phyloP scores from a whole-genome alignment of 1,140 invertebrate genomes.

The Macrobrachium nipponense region DNA sequence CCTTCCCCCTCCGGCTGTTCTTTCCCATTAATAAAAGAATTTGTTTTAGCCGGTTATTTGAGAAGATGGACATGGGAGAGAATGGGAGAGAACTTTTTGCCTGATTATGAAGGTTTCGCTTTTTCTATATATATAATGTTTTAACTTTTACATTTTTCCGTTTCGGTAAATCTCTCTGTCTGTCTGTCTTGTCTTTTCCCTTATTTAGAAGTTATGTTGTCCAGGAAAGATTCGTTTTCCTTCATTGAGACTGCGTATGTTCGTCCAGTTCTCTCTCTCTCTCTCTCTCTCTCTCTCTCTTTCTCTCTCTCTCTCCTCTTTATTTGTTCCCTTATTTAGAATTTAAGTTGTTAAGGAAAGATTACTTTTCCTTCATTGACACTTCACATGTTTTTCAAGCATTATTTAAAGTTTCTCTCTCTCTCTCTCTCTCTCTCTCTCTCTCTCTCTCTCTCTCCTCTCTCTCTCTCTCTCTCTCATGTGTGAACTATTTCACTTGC shows the following conservation, averaged over 20 bases:
- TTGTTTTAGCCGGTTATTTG: too few relatives aligned
- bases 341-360: neutral
- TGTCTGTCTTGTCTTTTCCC: too few relatives aligned
- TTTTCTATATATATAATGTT: too few relatives aligned
- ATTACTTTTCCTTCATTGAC: slow-evolving; percentile 2
- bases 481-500: too few relatives aligned
- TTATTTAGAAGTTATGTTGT: too few relatives aligned
- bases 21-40: too few relatives aligned
- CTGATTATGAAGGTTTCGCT: too few relatives aligned
- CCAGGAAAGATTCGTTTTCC: slow-evolving; percentile 9
- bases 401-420: neutral
- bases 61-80: too few relatives aligned
- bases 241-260: neutral
- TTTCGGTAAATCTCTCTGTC: too few relatives aligned
- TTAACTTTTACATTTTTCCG: too few relatives aligned
- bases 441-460: slow-evolving; percentile 5
- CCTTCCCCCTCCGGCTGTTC: too few relatives aligned
- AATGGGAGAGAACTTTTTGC: too few relatives aligned
- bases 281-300: slow-evolving; percentile 11
- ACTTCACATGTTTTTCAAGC: neutral
- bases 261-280: slow-evolving; percentile 2
- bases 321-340: neutral
- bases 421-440: neutral
- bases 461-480: slow-evolving; percentile 1
- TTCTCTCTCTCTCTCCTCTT: slow-evolving; percentile 5